Evolutionary conservation across 1,140 invertebrate species (phyloP).

Genomic region (Drosophila parvula): DNA sequence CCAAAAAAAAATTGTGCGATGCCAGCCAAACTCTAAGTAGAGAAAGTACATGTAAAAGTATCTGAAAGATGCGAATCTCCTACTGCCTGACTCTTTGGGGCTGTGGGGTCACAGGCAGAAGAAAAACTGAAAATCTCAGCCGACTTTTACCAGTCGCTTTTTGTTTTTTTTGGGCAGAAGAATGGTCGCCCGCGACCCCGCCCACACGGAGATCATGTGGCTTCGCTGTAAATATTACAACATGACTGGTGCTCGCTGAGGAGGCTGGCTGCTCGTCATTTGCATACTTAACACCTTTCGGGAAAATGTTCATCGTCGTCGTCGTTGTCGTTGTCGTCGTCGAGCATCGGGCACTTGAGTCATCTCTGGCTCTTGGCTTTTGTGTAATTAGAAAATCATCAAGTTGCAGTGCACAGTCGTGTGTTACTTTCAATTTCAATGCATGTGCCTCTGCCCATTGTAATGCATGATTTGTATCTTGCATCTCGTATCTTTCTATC

Average conservation of each 20-base stretch:
- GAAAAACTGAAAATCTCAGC: slow-evolving; percentile 34
- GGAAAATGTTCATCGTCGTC: slow-evolving; percentile 19
- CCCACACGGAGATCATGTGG: slow-evolving; percentile 38
- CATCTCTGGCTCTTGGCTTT: slow-evolving; percentile 35
- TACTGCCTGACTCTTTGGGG: slow-evolving; percentile 28
- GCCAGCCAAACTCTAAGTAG: slow-evolving; percentile 47
- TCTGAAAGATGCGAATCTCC: slow-evolving; percentile 55
- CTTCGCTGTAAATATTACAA: slow-evolving; percentile 48
- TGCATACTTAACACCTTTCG: slow-evolving; percentile 55
- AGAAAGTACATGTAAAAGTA: slow-evolving; percentile 58
- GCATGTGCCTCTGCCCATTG: slow-evolving; percentile 22
- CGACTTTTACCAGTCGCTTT: slow-evolving; percentile 51
- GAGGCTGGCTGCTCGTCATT: slow-evolving; percentile 52
- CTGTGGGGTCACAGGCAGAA: slow-evolving; percentile 35
- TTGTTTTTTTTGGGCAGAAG: slow-evolving; percentile 37
- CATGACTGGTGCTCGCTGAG: slow-evolving; percentile 26
- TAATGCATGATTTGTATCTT: slow-evolving; percentile 52
- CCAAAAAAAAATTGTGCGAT: slow-evolving; percentile 45
- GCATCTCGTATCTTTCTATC: slow-evolving; percentile 29
- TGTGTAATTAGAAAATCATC: slow-evolving; percentile 56
- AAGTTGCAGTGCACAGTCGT: slow-evolving; percentile 48
- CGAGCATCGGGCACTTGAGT: slow-evolving; percentile 39
- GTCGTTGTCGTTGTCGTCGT: slow-evolving; percentile 5
- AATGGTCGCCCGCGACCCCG: slow-evolving; percentile 27
- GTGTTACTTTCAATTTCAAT: slow-evolving; percentile 56